Conservation (phyloP, 2,888 invertebrate species). For the Cremastinae sp. region DNA sequence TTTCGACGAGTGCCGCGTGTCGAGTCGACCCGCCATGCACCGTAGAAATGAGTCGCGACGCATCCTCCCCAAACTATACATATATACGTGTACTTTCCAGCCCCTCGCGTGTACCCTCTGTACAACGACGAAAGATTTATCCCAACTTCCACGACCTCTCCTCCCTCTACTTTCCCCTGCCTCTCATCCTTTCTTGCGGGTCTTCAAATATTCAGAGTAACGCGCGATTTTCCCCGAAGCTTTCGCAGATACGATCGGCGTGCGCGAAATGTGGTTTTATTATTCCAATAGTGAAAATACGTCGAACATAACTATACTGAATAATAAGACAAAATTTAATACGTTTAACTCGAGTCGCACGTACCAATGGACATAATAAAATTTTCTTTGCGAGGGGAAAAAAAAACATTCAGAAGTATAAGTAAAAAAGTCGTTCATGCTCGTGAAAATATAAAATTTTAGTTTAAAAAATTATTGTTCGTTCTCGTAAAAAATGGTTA, state of each 20-base stretch:
- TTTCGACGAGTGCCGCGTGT: conserved; percentile 73
- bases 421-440: no score
- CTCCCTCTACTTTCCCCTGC: conserved; percentile 27
- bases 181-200: conserved; percentile 29
- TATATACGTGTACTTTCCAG: conserved; percentile 24
- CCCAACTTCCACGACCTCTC: conserved; percentile 40
- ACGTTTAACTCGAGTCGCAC: conserved; percentile 42
- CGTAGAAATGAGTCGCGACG: conserved; percentile 72
- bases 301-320: background rate
- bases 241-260: conserved; percentile 67
- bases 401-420: no score
- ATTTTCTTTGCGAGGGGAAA: no score
- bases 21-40: conserved; percentile 71
- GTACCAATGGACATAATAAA: conserved; percentile 42
- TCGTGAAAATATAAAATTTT: no score
- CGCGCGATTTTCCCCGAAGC: conserved; percentile 52
- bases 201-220: conserved; percentile 71
- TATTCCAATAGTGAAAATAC: conserved; percentile 61
- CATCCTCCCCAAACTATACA: conserved; percentile 31
- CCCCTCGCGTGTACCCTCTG: conserved; percentile 34
- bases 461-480: no score
- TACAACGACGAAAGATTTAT: conserved; percentile 56
- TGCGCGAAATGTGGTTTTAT: conserved; percentile 67
- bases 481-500: no score
- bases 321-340: conserved; percentile 61